These are phyloP conservation scores for Paratrypauchen microcephalus DNA, from an alignment of 2,797 vertebrate genomes.

Conservation along the genomic window DNA sequence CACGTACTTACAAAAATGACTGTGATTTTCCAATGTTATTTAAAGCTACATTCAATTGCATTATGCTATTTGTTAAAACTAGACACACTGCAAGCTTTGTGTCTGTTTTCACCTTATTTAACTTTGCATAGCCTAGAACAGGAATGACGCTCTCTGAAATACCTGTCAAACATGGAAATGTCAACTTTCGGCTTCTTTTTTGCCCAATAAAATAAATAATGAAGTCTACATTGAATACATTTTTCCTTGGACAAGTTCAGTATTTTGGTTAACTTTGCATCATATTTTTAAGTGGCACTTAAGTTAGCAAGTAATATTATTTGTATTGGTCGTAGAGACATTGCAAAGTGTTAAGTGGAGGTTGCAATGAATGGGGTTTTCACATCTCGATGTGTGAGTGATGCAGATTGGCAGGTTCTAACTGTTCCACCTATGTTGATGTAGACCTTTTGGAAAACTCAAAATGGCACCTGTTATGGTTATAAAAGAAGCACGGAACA, in stretches of 20 bases:
- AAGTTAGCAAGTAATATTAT: background rate
- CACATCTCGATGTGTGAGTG: background rate
- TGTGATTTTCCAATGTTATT: slow-evolving; percentile 46
- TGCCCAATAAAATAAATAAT: background rate
- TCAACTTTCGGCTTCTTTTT: background rate
- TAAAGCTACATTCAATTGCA: slow-evolving; percentile 31
- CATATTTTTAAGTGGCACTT: slow-evolving; percentile 9
- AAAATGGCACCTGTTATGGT: background rate
- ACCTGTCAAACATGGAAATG: background rate
- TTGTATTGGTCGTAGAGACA: background rate
- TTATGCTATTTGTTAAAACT: slow-evolving; percentile 2
- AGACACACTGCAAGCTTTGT: background rate
- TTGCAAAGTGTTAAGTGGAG: background rate
- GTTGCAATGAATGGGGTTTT: background rate
- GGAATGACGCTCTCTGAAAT: background rate
- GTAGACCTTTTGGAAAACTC: background rate
- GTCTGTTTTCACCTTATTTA: background rate
- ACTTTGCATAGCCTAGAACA: background rate
- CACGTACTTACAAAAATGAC: slow-evolving; percentile 25
- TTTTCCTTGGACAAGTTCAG: background rate
- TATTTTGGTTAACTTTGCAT: background rate
- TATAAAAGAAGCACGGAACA: background rate
- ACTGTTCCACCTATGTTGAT: background rate
- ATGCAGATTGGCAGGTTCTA: background rate
- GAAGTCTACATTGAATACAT: background rate